Evolutionary conservation across 1,140 invertebrate genomes (phyloP).

Genomic region (Antheraea pernyi): DNA sequence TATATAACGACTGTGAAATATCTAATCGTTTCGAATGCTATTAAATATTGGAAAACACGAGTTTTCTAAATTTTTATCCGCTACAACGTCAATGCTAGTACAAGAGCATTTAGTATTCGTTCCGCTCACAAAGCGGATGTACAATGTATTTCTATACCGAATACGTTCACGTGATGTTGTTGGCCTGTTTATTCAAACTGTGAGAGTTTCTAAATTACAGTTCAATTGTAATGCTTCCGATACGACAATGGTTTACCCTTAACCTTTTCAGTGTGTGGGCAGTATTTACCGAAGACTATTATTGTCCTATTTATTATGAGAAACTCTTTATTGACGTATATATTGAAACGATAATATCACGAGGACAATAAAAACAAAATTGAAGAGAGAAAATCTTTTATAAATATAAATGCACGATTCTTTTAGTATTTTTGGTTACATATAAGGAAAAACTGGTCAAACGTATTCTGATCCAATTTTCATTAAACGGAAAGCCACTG

Average conservation of each 20-base stretch:
- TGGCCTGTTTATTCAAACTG: constrained; percentile 19
- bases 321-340: not conserved
- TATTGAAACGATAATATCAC: constrained; percentile 10
- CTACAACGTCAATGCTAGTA: not conserved
- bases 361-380: not conserved
- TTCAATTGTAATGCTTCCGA: constrained; percentile 28
- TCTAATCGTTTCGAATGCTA: not conserved
- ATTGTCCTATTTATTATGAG: too few relatives aligned
- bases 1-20: not conserved
- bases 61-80: not conserved
- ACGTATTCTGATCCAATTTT: too few relatives aligned
- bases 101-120: not conserved
- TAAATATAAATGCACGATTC: too few relatives aligned
- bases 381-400: too few relatives aligned
- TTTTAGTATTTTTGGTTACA: too few relatives aligned
- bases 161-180: not conserved
- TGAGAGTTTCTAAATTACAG: constrained; percentile 23
- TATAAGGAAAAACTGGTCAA: too few relatives aligned
- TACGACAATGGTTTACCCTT: constrained; percentile 49
- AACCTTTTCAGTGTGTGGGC: constrained; percentile 57
- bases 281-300: not conserved
- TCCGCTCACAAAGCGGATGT: constrained; percentile 3
- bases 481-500: too few relatives aligned
- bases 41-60: not conserved
- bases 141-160: not conserved